A percentile compares a stretch with the other conserved stretches of the same genome.
phyloP scores from a whole-genome alignment of 2,797 vertebrate genomes.

The Margarornis squamiger region DNA sequence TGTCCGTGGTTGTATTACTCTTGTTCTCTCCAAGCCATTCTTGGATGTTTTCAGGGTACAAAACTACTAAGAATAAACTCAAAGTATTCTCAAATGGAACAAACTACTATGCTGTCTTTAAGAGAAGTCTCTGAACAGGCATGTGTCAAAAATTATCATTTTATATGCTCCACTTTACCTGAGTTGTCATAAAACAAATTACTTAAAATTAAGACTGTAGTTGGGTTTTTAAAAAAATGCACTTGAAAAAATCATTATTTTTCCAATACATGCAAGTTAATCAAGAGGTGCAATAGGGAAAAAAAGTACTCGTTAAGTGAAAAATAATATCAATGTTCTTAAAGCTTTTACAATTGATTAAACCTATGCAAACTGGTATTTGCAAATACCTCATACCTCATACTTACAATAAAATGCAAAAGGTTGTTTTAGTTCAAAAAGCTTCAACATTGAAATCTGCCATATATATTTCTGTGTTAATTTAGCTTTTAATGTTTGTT shows the following conservation, averaged over 20 bases:
- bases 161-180: not conserved
- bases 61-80: not conserved
- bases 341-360: not conserved
- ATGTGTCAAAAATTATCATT: not conserved
- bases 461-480: not conserved
- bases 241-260: not conserved
- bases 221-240: not conserved
- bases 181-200: not conserved
- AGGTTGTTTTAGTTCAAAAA: not conserved
- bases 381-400: not conserved
- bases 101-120: not conserved
- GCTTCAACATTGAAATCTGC: not conserved
- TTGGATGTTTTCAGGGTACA: not conserved
- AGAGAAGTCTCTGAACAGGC: not conserved
- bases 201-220: not conserved
- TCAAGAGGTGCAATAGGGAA: not conserved
- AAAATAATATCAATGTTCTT: not conserved
- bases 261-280: not conserved
- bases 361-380: not conserved
- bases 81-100: not conserved
- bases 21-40: not conserved
- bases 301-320: not conserved
- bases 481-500: not conserved
- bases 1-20: not conserved
- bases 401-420: not conserved